phyloP scores from a whole-genome alignment of 2,113 vertebrate species.

The Anguilla rostrata region DNA sequence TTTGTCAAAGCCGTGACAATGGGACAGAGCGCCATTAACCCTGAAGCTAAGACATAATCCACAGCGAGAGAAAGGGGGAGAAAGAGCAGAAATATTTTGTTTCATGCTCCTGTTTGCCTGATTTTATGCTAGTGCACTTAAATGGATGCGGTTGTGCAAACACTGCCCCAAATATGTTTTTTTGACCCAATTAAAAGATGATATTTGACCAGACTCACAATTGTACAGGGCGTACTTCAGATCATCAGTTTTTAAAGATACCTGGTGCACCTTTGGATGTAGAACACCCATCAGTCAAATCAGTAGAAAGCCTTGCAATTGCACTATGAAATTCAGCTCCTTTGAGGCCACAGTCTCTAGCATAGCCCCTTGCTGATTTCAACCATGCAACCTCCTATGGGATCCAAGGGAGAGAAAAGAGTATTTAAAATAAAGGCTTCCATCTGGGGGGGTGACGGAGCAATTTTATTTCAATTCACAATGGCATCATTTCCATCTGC shows the following conservation, averaged over 20 bases:
- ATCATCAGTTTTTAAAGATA: background rate
- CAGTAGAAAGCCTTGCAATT: background rate
- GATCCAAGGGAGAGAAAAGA: constrained; percentile 19
- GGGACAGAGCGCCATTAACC: background rate
- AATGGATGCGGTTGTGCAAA: constrained; percentile 51
- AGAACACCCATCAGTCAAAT: background rate
- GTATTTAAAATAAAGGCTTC: constrained; percentile 46
- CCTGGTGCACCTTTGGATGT: constrained; percentile 11
- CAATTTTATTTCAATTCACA: constrained; percentile 53
- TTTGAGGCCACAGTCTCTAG: background rate
- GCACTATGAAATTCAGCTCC: background rate
- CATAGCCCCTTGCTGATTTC: constrained; percentile 9
- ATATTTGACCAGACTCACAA: constrained; percentile 31
- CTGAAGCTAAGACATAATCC: constrained; percentile 9
- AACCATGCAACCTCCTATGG: constrained; percentile 23
- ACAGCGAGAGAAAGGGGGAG: background rate
- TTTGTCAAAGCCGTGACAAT: background rate
- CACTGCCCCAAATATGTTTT: constrained; percentile 37
- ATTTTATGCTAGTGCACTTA: constrained; percentile 47
- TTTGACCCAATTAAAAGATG: constrained; percentile 41
- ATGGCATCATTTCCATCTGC: constrained; percentile 64
- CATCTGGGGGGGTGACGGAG: constrained; percentile 55
- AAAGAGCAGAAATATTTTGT: constrained; percentile 30
- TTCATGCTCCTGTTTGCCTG: constrained; percentile 40
- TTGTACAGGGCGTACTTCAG: background rate